These are phyloP conservation scores for Erebia aethiops DNA, from an alignment of 2,888 invertebrate species.

Conservation along the genomic window DNA sequence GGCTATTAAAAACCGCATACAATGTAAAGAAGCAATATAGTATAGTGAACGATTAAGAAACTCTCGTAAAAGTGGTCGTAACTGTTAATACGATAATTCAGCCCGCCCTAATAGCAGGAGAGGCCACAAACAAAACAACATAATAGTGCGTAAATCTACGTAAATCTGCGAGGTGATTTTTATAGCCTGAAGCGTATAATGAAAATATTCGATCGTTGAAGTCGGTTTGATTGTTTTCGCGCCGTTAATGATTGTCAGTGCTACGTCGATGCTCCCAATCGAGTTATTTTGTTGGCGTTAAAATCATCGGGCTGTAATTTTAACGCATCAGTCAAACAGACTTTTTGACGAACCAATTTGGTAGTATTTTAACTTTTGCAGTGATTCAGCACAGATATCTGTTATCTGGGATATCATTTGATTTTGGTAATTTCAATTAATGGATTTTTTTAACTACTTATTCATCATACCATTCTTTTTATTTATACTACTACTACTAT, in stretches of 20 bases:
- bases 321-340: conserved; percentile 39
- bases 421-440: conserved; percentile 6
- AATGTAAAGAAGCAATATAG: conserved; percentile 27
- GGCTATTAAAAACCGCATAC: conserved; percentile 29
- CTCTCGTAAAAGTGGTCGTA: conserved; percentile 40
- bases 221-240: conserved; percentile 64
- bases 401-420: not conserved
- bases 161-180: conserved; percentile 64
- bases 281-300: conserved; percentile 42
- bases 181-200: conserved; percentile 56
- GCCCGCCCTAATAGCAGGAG: conserved; percentile 51
- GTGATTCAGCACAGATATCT: conserved; percentile 18
- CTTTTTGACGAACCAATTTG: conserved; percentile 34
- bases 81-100: conserved; percentile 50
- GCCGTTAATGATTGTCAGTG: conserved; percentile 51
- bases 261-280: conserved; percentile 44
- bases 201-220: conserved; percentile 67
- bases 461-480: no score
- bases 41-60: conserved; percentile 27
- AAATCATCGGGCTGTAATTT: conserved; percentile 42
- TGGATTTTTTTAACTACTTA: not conserved
- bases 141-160: conserved; percentile 47
- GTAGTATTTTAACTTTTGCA: conserved; percentile 23
- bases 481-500: no score
- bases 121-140: conserved; percentile 57